Percentiles rank a stretch among this genome's conserved stretches.
phyloP scores from a whole-genome alignment of 2,113 vertebrate genomes.

The Silurus meridionalis region DNA sequence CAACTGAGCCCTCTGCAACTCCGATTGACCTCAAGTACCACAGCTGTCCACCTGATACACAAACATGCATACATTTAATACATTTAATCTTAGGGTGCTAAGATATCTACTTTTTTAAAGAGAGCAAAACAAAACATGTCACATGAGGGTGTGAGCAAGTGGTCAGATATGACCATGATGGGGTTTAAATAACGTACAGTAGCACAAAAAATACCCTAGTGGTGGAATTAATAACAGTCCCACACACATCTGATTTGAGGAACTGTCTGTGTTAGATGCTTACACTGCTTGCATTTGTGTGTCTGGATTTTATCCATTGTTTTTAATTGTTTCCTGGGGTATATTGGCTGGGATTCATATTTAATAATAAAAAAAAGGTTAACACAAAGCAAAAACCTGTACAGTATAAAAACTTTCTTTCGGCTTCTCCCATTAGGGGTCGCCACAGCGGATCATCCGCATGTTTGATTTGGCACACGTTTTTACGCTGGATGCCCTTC shows the following conservation, averaged over 20 bases:
- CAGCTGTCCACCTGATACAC: constrained; percentile 76
- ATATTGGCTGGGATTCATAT: not conserved
- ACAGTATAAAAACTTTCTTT: too few species aligned
- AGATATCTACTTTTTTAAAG: not conserved
- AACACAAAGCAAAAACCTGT: not conserved
- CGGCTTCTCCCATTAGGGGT: too few species aligned
- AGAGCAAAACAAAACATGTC: not conserved
- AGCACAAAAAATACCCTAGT: not conserved
- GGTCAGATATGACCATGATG: not conserved
- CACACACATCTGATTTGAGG: not conserved
- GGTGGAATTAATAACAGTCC: not conserved
- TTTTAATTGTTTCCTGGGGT: too few species aligned
- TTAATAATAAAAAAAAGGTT: not conserved
- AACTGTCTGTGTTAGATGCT: not conserved
- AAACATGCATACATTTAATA: not conserved
- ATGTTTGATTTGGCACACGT: too few species aligned
- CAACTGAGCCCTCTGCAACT: constrained; percentile 59
- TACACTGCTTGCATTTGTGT: not conserved
- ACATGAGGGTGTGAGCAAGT: not conserved
- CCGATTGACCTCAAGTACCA: constrained; percentile 70
- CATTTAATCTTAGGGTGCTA: not conserved
- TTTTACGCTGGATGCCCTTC: too few species aligned
- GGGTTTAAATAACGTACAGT: not conserved
- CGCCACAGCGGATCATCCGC: too few species aligned
- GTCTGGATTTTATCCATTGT: not conserved